Evolutionary conservation across 1,140 invertebrate species (phyloP).

Genomic region (Wasmannia auropunctata): DNA sequence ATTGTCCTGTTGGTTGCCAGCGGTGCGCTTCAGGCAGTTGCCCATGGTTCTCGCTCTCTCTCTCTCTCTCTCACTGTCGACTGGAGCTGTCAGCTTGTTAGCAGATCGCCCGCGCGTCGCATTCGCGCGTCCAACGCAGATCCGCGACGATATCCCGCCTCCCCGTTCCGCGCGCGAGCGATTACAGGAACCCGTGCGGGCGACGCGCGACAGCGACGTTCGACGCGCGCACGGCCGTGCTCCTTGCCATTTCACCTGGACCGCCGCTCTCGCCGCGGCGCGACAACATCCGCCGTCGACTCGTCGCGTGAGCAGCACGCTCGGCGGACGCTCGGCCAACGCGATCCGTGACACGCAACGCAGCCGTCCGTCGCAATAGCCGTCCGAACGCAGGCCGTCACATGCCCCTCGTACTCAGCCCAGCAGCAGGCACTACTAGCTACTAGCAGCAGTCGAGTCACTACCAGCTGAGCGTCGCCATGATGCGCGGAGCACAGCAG

Average conservation of each 20-base stretch:
- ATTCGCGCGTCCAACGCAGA: constrained; percentile 15
- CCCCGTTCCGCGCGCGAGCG: background rate
- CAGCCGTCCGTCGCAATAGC: background rate
- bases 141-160: constrained; percentile 49
- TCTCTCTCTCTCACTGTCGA: background rate
- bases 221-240: constrained; percentile 1
- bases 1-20: constrained; percentile 85
- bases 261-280: background rate
- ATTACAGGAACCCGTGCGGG: background rate
- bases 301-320: background rate
- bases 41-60: constrained; percentile 81
- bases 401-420: background rate
- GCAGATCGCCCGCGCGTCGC: constrained; percentile 18
- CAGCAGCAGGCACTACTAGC: background rate
- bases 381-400: background rate
- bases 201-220: background rate
- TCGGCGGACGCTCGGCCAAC: background rate
- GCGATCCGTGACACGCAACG: background rate
- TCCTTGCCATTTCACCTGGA: constrained; percentile 26
- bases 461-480: constrained; percentile 52
- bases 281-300: background rate
- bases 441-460: constrained; percentile 21
- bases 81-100: constrained; percentile 48
- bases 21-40: constrained; percentile 86
- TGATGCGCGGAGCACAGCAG: background rate